Conservation (phyloP, 1,140 invertebrate species). For the Drosophila paulistorum region DNA sequence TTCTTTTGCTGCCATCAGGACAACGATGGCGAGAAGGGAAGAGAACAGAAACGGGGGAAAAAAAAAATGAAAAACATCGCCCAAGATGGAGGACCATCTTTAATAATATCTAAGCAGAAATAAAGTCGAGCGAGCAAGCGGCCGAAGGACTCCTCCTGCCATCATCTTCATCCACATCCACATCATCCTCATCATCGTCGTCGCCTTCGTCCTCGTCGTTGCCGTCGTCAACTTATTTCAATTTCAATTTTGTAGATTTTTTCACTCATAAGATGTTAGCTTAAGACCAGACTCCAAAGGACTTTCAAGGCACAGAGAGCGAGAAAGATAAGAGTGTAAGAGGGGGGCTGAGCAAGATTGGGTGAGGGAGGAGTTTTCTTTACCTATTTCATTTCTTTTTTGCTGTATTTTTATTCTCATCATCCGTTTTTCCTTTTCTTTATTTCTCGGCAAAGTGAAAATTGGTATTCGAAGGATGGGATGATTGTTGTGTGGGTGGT, state of each 20-base stretch:
- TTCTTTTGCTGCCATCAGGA: conserved; percentile 65
- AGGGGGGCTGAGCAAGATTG: not conserved
- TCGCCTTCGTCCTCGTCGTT: conserved; percentile 8
- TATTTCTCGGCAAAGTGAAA: conserved; percentile 39
- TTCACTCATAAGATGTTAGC: conserved; percentile 68
- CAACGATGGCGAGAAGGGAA: not conserved
- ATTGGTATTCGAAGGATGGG: conserved; percentile 15
- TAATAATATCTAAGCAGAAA: conserved; percentile 70
- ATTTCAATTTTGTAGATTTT: conserved; percentile 81
- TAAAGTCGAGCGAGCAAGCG: conserved; percentile 1
- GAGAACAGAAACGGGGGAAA: not conserved
- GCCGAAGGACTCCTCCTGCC: not conserved
- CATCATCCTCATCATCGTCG: not conserved
- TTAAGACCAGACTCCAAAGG: conserved; percentile 28
- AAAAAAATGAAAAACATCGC: conserved; percentile 9
- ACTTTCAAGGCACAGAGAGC: not conserved
- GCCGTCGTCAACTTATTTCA: conserved; percentile 77
- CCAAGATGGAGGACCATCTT: conserved; percentile 60
- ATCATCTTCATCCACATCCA: not conserved
- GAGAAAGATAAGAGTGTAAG: not conserved
- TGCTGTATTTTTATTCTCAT: conserved; percentile 33
- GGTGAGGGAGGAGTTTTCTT: conserved; percentile 11
- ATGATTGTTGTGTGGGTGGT: not conserved
- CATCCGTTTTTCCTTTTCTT: conserved; percentile 39
- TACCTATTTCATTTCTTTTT: conserved; percentile 32